Base-by-base conservation (phyloP, 1,140 invertebrate genomes). In the Bombus pyrosoma region DNA sequence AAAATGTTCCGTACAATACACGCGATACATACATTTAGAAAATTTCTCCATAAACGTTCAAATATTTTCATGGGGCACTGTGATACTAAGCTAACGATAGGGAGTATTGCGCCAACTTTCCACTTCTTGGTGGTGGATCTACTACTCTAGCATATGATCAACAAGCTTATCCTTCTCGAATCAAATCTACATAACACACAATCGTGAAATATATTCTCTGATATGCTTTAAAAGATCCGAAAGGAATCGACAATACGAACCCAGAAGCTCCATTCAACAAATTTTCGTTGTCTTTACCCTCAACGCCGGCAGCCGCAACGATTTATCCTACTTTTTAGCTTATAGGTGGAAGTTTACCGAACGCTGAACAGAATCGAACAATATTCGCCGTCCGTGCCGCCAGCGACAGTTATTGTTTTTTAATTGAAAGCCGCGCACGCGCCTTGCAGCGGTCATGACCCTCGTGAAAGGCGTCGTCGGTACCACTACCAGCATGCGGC, bases 401-500 rank as follows among this genome's bases (percentile, higher is more conserved):
- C 74, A 39, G 53, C 32, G 84, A 82, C 75, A 83, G 85, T 91
- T 90, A 88, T 90, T 91, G 87, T 90, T 88, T 93, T 92, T 93
- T 91, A 91, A 91, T 91, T 90, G 91, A 90, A 91, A 62, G 75
- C 76, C n/a, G 83, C 53, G 83, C 83, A 66, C 81, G 47, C 41
- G 86, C 81, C 75, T 79, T 69, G 72, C 41, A 84, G 66, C 62
- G 81, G n/a, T 34, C 32, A 39, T 8, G 64, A 32, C 47, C 74
- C 59, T 43, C 68, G 86, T 84, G 72, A 83, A 87, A 84, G 82
- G 74, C 74, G 57, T 43, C 86, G 66, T 66, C 73, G 62, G 68
- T 32, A 84, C 73, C 57, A 47, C 47, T 25, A 47, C 25, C 28
- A 32, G 53, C 41, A 76, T 53, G 81, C 59, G 68, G 82, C 74